phyloP scores from a whole-genome alignment of 2,113 vertebrate genomes.

The Progne subis region DNA sequence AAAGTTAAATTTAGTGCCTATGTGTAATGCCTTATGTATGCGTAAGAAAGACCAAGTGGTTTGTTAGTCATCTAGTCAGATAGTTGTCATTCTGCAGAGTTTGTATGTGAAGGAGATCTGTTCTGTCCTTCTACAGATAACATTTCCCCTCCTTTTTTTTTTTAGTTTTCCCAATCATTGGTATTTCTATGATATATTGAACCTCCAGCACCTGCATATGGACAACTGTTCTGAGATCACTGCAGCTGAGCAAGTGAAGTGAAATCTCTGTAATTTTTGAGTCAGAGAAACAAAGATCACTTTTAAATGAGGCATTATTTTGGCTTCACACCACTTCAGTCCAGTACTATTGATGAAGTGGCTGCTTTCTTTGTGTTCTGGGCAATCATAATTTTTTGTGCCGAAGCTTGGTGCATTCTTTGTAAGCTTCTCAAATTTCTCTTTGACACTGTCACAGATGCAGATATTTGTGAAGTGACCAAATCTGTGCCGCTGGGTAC shows the following conservation, averaged over 20 bases:
- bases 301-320: not conserved
- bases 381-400: not conserved
- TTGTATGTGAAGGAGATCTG: not conserved
- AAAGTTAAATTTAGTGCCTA: not conserved
- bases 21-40: not conserved
- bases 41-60: not conserved
- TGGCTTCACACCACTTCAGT: not conserved
- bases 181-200: not conserved
- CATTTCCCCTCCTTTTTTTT: not conserved
- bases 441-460: not conserved
- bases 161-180: accelerated
- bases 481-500: not conserved
- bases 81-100: not conserved
- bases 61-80: not conserved
- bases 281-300: not conserved
- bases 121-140: not conserved
- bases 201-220: not conserved
- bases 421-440: not conserved
- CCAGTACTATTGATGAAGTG: not conserved
- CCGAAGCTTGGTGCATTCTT: not conserved
- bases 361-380: not conserved
- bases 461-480: not conserved
- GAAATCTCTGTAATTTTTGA: not conserved
- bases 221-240: not conserved
- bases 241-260: not conserved